These are phyloP conservation scores for Lepisosteus oculatus DNA, from an alignment of 2,113 vertebrate species.

Conservation along the genomic window DNA sequence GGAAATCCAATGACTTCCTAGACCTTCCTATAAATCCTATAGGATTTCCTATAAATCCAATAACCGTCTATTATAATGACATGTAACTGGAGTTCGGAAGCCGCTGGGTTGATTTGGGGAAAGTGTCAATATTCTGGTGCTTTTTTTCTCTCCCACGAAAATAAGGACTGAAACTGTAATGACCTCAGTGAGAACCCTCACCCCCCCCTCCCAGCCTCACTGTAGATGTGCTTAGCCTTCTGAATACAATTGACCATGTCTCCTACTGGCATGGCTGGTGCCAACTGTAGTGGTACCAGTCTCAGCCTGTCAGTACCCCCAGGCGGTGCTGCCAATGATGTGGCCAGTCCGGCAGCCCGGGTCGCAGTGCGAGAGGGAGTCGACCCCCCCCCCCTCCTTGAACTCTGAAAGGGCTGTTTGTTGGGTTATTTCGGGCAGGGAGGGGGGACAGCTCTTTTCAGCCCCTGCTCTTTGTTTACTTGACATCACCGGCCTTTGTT, in stretches of 20 bases:
- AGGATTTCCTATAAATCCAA: too few species aligned
- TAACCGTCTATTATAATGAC: too few species aligned
- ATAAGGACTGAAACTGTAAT: too few species aligned
- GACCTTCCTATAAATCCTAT: too few species aligned
- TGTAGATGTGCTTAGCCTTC: too few species aligned
- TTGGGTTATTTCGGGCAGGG: constrained; percentile 30
- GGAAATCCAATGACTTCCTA: too few species aligned
- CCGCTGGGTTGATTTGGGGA: too few species aligned
- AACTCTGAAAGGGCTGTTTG: constrained; percentile 36
- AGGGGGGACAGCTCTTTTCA: constrained; percentile 29
- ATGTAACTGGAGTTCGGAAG: too few species aligned
- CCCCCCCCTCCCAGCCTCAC: too few species aligned
- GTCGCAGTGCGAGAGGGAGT: constrained; percentile 23
- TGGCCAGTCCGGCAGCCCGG: constrained; percentile 29
- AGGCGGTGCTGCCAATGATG: constrained; percentile 25
- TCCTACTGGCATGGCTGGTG: constrained; percentile 42
- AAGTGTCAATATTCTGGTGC: too few species aligned
- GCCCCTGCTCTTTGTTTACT: constrained; percentile 65
- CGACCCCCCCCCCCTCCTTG: constrained; percentile 30
- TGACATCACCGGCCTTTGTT: constrained; percentile 72
- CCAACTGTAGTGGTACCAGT: constrained; percentile 58
- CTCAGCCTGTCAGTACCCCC: constrained; percentile 41
- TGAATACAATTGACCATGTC: constrained; percentile 7
- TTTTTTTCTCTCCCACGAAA: too few species aligned
- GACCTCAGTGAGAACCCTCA: too few species aligned